Base-by-base conservation (phyloP, 2,888 invertebrate species). In the Graphium colonna region DNA sequence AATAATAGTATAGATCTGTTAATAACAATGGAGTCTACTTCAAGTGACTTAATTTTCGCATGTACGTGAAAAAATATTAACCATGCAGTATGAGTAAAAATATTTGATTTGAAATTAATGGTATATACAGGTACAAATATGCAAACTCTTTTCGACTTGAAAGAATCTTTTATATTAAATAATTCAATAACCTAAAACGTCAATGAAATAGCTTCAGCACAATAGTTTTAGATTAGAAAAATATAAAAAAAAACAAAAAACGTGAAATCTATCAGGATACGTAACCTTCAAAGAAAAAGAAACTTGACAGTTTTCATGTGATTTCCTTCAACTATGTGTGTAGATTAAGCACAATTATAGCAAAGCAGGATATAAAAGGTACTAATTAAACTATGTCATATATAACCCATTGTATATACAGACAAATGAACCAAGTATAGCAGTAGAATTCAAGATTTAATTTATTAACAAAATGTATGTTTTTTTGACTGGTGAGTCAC, bases 191-290 rank as follows among this genome's bases (percentile, higher is more conserved):
- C n/a, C n/a, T n/a, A n/a, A n/a, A n/a, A n/a, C n/a, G n/a, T n/a
- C n/a, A n/a, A n/a, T n/a, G n/a, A n/a, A n/a, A n/a, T n/a, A n/a
- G n/a, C n/a, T n/a, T n/a, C n/a, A n/a, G n/a, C n/a, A n/a, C n/a
- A 26, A 26, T 26, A 5, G 3, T 26, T 7, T 26, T 7, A 26
- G 26, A 43, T 3, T 7, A 26, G 13, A 26, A 39, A 47, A 38
- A 13, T 21, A 59, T 51, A 52, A 51, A 58, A 60, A 39, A 43
- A 38, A 26, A n/a, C n/a, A n/a, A n/a, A n/a, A n/a, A n/a, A n/a
- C n/a, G n/a, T n/a, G n/a, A n/a, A n/a, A n/a, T n/a, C 28, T 7
- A 7, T 8, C n/a, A 33, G 33, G 33, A 33, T 33, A 33, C 33
- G 33, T 33, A 33, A 33, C 33, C 33, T 33, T 33, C 33, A 33